Evolutionary conservation across 2,888 invertebrate genomes (phyloP), one percentile per base, ranked within the genome.

Genomic region (Drosophila mercatorum): DNA sequence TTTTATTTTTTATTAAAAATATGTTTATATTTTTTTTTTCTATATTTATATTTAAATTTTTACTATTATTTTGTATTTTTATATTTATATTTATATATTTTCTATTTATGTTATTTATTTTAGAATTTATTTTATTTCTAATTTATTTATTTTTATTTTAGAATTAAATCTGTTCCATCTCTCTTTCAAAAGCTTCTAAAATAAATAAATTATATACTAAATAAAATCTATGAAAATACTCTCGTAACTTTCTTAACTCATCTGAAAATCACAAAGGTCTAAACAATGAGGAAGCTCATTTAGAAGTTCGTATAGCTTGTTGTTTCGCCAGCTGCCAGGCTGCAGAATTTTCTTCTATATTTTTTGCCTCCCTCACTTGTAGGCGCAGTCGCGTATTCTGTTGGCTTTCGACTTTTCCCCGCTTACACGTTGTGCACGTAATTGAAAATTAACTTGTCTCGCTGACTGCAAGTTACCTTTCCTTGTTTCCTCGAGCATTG

Each of bases 371-470:
- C 10, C 40, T 40, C 44, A 26, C 40, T 55, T 72, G 58, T 77
- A 55, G 62, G 60, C 74, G 67, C 75, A 68, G 72, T 22, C 38
- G 61, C 34, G 44, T 43, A 17, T 47, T 46, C 58, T 47, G 58
- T 46, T 72, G 56, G 68, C 66, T 60, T 68, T 63, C 73, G 72
- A 77, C 73, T 61, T 61, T 59, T 66, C 52, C 41, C 38, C 58
- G 55, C 60, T 53, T 65, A 61, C 78, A 81, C 81, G 87, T 86
- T 71, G 78, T 65, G 70, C 88, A 84, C 87, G 83, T 86, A 88
- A 86, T 88, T 88, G 88, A 88, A 88, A 88, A 88, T 88, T 88
- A 84, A 86, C 84, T 88, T 86, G 86, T 86, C 74, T 78, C 62
- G 73, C 73, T 71, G 55, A 44, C 63, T 73, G 63, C 81, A 61